A percentile compares a stretch with the other conserved stretches of the same genome.
phyloP scores from a whole-genome alignment of 2,113 vertebrate genomes.

The Sorex araneus region DNA sequence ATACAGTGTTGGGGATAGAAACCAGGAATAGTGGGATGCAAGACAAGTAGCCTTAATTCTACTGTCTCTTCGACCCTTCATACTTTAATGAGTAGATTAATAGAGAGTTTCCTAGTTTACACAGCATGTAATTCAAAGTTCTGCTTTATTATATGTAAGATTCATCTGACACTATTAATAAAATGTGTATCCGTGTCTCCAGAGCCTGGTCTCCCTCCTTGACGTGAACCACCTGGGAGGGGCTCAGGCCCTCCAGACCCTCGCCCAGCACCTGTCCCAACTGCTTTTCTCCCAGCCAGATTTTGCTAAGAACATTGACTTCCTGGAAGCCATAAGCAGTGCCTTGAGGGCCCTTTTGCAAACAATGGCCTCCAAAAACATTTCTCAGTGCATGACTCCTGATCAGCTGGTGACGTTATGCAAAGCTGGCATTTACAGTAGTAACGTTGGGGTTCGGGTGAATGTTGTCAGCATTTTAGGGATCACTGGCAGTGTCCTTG shows the following conservation, averaged over 20 bases:
- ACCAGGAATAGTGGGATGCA: too few species aligned
- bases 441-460: constrained; percentile 92
- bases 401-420: too few species aligned
- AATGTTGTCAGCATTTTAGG: constrained; percentile 96
- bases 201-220: constrained; percentile 95
- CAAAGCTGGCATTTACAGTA: too few species aligned
- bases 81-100: too few species aligned
- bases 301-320: constrained; percentile 93
- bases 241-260: constrained; percentile 91
- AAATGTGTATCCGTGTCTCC: constrained; percentile 92
- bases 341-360: constrained; percentile 96
- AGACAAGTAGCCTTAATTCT: too few species aligned
- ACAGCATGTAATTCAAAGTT: too few species aligned
- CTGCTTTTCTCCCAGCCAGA: constrained; percentile 94
- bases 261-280: constrained; percentile 94
- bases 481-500: constrained; percentile 95
- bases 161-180: too few species aligned
- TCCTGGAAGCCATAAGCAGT: constrained; percentile 96
- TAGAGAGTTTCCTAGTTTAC: too few species aligned
- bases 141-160: too few species aligned
- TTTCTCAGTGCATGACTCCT: too few species aligned
- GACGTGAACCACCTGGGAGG: constrained; percentile 95
- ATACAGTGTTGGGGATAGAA: too few species aligned
- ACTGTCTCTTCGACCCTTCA: too few species aligned
- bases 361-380: constrained; percentile 95